Percentiles rank a stretch among this genome's conserved stretches.
Evolutionary conservation across 2,888 invertebrate genomes (phyloP).

Genomic region (Aspidapion aeneum): DNA sequence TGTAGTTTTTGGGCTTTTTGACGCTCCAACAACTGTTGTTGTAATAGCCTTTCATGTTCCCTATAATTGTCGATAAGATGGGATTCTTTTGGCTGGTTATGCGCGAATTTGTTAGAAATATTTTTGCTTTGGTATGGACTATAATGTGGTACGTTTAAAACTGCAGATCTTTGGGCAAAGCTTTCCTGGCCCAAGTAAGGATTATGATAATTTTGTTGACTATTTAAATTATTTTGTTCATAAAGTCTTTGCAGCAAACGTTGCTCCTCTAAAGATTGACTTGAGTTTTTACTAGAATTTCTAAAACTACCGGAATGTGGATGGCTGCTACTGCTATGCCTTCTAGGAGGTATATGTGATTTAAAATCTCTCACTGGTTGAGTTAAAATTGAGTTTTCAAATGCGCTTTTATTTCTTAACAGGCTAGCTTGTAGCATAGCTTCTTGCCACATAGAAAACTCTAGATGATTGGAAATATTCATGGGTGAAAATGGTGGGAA

Average conservation of each 20-base stretch:
- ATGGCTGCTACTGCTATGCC: not conserved
- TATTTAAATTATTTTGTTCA: slow-evolving; percentile 1
- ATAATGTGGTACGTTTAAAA: slow-evolving; percentile 40
- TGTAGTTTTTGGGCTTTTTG: slow-evolving; percentile 22
- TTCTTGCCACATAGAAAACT: slow-evolving; percentile 69
- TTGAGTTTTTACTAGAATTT: not conserved
- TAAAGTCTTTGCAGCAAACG: slow-evolving; percentile 12
- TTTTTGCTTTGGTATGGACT: slow-evolving; percentile 38
- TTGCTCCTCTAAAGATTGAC: slow-evolving; percentile 4
- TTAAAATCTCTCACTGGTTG: slow-evolving; percentile 19
- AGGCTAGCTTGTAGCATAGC: slow-evolving; percentile 52
- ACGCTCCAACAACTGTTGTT: slow-evolving; percentile 22
- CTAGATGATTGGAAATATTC: slow-evolving; percentile 56
- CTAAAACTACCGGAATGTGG: slow-evolving; percentile 5
- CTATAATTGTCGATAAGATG: slow-evolving; percentile 12
- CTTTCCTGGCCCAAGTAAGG: slow-evolving; percentile 35
- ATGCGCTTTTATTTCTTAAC: slow-evolving; percentile 37
- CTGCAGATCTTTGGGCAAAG: slow-evolving; percentile 31
- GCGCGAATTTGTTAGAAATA: slow-evolving; percentile 26
- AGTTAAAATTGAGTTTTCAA: slow-evolving; percentile 33
- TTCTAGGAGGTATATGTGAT: not conserved
- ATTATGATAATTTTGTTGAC: slow-evolving; percentile 30
- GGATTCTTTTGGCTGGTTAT: slow-evolving; percentile 27
- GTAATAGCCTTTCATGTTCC: slow-evolving; percentile 19
- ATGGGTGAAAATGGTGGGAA: slow-evolving; percentile 40